Base-by-base conservation (phyloP, 2,797 vertebrate species). In the Eulemur rubriventer region DNA sequence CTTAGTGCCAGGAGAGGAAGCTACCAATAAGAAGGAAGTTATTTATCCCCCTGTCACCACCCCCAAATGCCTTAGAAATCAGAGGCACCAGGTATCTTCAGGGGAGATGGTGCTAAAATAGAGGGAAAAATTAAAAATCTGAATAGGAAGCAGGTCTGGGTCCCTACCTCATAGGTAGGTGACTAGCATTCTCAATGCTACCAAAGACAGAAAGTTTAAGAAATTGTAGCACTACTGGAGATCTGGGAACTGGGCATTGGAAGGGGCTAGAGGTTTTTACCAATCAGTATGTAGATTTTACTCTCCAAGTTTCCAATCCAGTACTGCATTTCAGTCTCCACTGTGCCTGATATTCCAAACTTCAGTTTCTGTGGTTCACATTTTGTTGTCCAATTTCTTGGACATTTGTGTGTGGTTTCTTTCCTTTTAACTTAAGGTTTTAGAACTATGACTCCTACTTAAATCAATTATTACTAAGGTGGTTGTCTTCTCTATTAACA, bases 321-420 rank as follows among this genome's bases (percentile, higher is more conserved):
- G 28, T 59, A 28, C 46, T 86, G 61, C 61, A 75, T 95, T 89
- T 81, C 50, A 69, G 0, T 20, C 26, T 55, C 20, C 5, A 52
- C 7, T 73, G 2, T 79, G 72, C 17, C 33, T 50, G 28, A 55
- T 79, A 95, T 30, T 65, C n/a, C 2, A 28, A 67, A 67, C 69
- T 79, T 90, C 43, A n/a, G 7, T 82, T 86, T 86, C 67, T 55
- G 16, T 69, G 46, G 20, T 57, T 93, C 30, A 85, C 26, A 76
- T 63, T n/a, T 35, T 89, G 24, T 84, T 84, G 5, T 89, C 41
- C 24, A 89, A 30, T 90, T 92, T 88, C 67, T 96, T n/a, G 55
- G 55, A 57, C 22, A 82, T 63, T 38, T 84, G 6, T 38, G 20
- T 22, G 24, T 55, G 30, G 11, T 1, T 70, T 6, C 59, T 43